These are phyloP conservation scores for Aleadryas rufinucha DNA, from an alignment of 2,113 vertebrate genomes.

Conservation along the genomic window DNA sequence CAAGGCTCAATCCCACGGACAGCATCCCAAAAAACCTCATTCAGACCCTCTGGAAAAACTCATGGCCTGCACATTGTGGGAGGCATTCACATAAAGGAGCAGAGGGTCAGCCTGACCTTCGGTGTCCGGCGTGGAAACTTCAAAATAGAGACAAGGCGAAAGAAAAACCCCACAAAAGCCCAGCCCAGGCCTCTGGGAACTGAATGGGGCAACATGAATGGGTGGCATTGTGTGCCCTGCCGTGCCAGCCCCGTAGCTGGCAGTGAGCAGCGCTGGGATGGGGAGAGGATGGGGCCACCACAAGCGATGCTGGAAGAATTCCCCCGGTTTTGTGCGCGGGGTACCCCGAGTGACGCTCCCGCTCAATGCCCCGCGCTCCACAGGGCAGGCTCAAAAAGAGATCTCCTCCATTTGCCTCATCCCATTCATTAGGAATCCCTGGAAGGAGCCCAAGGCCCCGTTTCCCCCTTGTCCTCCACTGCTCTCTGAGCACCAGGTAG, in stretches of 20 bases:
- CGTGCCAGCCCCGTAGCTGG: neutral
- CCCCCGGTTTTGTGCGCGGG: neutral
- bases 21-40: neutral
- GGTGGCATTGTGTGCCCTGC: slow-evolving; percentile 30
- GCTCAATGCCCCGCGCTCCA: neutral
- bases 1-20: neutral
- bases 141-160: neutral
- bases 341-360: neutral
- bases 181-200: neutral
- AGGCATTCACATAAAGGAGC: neutral
- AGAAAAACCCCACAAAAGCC: neutral
- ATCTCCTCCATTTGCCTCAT: neutral
- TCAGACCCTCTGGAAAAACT: neutral
- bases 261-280: neutral
- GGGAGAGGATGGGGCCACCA: neutral
- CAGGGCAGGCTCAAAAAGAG: neutral
- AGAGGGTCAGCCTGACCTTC: slow-evolving; percentile 23
- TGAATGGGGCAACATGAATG: slow-evolving; percentile 51
- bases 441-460: neutral
- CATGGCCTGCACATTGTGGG: neutral
- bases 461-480: neutral
- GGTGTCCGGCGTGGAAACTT: neutral
- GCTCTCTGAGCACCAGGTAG: neutral
- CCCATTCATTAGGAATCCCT: neutral
- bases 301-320: neutral